Evolutionary conservation across 2,797 vertebrate species (phyloP).

Genomic region (Myripristis jacobus): DNA sequence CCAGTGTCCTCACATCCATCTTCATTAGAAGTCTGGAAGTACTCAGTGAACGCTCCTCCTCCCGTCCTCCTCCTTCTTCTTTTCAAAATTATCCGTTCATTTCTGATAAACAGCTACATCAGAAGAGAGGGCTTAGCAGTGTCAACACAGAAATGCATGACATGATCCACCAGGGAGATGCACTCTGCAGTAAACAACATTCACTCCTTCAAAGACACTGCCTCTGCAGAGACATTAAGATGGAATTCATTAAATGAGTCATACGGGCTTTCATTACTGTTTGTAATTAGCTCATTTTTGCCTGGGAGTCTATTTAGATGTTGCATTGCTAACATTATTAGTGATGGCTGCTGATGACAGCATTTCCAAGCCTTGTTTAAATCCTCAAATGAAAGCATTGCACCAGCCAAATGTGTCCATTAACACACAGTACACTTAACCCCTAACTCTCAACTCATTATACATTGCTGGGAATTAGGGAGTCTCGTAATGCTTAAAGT

Average conservation of each 20-base stretch:
- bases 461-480: neutral
- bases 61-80: constrained; percentile 46
- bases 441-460: neutral
- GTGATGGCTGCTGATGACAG: constrained; percentile 10
- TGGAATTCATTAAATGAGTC: constrained; percentile 7
- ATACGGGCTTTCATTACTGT: constrained; percentile 4
- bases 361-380: constrained; percentile 7
- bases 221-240: constrained; percentile 6
- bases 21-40: constrained; percentile 83
- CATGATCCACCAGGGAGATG: constrained; percentile 58
- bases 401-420: constrained; percentile 20
- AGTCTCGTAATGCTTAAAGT: too few relatives aligned
- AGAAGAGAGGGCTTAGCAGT: constrained; percentile 51
- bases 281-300: neutral
- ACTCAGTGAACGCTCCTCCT: constrained; percentile 74
- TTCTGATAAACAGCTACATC: constrained; percentile 74
- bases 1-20: constrained; percentile 73
- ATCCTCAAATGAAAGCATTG: constrained; percentile 4
- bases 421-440: constrained; percentile 3
- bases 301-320: constrained; percentile 14
- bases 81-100: constrained; percentile 73
- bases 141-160: constrained; percentile 64
- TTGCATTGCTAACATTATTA: neutral
- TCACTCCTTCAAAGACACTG: constrained; percentile 8
- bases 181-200: constrained; percentile 41